Evolutionary conservation across 2,888 invertebrate species (phyloP).

Genomic region (Cephus sareptanus): DNA sequence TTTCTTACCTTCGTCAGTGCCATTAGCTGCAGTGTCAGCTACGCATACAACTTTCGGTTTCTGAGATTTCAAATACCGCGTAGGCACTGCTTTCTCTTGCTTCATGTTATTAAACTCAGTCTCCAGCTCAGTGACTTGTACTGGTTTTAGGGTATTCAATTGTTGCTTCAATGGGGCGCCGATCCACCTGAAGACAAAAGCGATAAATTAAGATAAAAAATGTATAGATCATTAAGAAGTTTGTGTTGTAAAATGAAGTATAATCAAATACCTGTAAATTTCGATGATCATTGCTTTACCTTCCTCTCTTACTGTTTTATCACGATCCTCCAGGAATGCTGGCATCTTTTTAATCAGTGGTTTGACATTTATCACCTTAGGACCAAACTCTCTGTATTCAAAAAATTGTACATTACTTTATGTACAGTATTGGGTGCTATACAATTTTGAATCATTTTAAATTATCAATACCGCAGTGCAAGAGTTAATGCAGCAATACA

Average conservation of each 20-base stretch:
- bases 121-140: slow-evolving; percentile 89
- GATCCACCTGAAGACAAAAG: slow-evolving; percentile 76
- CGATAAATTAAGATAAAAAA: not conserved
- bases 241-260: not conserved
- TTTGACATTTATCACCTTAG: slow-evolving; percentile 90
- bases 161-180: slow-evolving; percentile 86
- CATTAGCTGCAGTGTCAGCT: slow-evolving; percentile 67
- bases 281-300: slow-evolving; percentile 92
- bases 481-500: slow-evolving; percentile 81
- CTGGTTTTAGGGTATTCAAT: slow-evolving; percentile 86
- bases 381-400: slow-evolving; percentile 82
- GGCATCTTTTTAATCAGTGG: slow-evolving; percentile 90
- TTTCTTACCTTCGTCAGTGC: slow-evolving; percentile 66
- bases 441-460: slow-evolving; percentile 10
- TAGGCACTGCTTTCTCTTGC: slow-evolving; percentile 76
- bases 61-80: slow-evolving; percentile 83
- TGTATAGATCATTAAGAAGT: not conserved
- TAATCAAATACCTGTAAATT: slow-evolving; percentile 77
- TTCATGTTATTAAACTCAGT: slow-evolving; percentile 84
- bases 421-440: not conserved
- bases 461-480: slow-evolving; percentile 71
- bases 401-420: not conserved
- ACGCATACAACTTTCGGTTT: slow-evolving; percentile 76
- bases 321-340: slow-evolving; percentile 87
- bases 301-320: slow-evolving; percentile 92